Conservation (phyloP, 2,113 vertebrate genomes). For the Platichthys flesus region DNA sequence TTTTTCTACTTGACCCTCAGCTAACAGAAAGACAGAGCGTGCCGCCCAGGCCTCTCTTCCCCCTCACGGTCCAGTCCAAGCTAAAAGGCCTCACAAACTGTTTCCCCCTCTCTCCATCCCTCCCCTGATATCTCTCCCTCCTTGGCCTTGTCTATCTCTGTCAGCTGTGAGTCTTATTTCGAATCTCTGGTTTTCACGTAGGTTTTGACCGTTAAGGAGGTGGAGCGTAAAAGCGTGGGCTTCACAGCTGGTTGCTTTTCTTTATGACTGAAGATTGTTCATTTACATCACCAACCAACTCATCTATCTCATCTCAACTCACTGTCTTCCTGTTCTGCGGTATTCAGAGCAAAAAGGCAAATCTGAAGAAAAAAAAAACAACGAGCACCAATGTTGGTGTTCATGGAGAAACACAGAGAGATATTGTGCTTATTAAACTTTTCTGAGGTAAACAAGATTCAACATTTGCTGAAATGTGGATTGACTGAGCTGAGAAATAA, state of each 20-base stretch:
- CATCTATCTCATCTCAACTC: constrained; percentile 17
- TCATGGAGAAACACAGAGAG: neutral
- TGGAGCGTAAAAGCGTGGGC: constrained; percentile 54
- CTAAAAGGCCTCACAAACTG: constrained; percentile 28
- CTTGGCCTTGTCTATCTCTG: constrained; percentile 75
- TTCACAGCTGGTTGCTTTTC: constrained; percentile 2
- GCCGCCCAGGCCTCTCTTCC: constrained; percentile 19
- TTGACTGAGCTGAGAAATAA: too few species aligned
- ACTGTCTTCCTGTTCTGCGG: constrained; percentile 42
- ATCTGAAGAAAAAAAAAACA: neutral
- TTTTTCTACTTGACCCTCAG: constrained; percentile 23
- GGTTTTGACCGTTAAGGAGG: constrained; percentile 76
- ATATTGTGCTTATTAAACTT: neutral
- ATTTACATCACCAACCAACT: constrained; percentile 27
- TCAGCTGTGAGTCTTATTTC: constrained; percentile 74
- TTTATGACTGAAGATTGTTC: constrained; percentile 1
- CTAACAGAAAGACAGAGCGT: constrained; percentile 9
- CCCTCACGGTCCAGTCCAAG: constrained; percentile 33
- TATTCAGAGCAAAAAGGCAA: constrained; percentile 13
- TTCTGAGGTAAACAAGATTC: too few species aligned
- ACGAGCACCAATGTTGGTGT: too few species aligned
- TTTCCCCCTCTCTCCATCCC: constrained; percentile 45
- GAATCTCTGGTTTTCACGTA: constrained; percentile 78
- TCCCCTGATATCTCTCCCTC: constrained; percentile 70
- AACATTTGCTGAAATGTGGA: too few species aligned